Percentiles rank a stretch among this genome's conserved stretches.
Conservation (phyloP, 2,888 invertebrate species). For the Iphiclides podalirius region DNA sequence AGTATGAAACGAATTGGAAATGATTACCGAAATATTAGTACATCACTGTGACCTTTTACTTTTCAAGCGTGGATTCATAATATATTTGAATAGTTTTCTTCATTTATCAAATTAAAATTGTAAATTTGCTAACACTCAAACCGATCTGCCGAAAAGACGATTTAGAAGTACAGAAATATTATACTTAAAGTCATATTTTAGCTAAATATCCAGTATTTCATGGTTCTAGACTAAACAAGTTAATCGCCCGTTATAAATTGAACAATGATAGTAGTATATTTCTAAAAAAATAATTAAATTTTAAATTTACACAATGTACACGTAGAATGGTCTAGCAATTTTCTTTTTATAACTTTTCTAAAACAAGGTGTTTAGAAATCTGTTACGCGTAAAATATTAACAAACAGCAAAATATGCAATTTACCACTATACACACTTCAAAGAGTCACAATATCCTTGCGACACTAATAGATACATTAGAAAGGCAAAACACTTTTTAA, state of each 20-base stretch:
- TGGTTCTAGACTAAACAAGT: too few relatives aligned
- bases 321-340: too few relatives aligned
- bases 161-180: too few relatives aligned
- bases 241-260: too few relatives aligned
- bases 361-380: too few relatives aligned
- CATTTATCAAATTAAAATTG: background rate
- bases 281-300: too few relatives aligned
- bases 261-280: too few relatives aligned
- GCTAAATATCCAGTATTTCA: too few relatives aligned
- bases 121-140: background rate
- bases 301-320: too few relatives aligned
- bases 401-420: conserved; percentile 6
- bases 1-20: conserved; percentile 45
- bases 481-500: conserved; percentile 50
- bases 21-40: background rate
- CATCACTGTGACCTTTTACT: background rate
- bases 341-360: too few relatives aligned
- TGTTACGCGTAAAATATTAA: too few relatives aligned
- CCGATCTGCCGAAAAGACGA: too few relatives aligned
- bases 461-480: conserved; percentile 48
- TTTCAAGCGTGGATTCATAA: background rate
- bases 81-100: background rate
- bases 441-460: conserved; percentile 34
- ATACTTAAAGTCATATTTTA: background rate
- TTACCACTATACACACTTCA: conserved; percentile 33